phyloP scores from a whole-genome alignment of 1,140 invertebrate species.

The Chlorops oryzae region DNA sequence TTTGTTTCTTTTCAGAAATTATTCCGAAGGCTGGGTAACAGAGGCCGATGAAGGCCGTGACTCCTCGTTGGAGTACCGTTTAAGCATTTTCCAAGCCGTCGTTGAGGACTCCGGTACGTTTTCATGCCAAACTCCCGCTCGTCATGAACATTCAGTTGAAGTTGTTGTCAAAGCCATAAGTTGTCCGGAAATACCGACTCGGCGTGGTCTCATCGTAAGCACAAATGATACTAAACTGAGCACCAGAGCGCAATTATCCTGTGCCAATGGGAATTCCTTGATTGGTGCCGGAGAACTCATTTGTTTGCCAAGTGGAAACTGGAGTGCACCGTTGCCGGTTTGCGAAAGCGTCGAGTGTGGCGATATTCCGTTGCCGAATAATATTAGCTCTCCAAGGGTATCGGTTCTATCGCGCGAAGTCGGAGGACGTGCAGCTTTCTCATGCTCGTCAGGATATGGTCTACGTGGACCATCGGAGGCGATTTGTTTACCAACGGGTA shows the following conservation, averaged over 20 bases:
- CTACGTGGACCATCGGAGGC: constrained; percentile 67
- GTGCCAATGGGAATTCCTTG: constrained; percentile 74
- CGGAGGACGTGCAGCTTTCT: constrained; percentile 70
- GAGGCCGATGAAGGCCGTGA: constrained; percentile 73
- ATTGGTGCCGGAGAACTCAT: constrained; percentile 65
- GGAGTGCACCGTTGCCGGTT: constrained; percentile 71
- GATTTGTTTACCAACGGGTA: constrained; percentile 67
- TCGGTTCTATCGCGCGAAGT: constrained; percentile 67
- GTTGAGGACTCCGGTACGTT: constrained; percentile 75
- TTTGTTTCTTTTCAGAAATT: constrained; percentile 53
- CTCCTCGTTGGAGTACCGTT: constrained; percentile 70
- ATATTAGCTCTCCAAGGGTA: constrained; percentile 57
- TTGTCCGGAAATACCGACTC: constrained; percentile 62
- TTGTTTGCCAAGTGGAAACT: constrained; percentile 76
- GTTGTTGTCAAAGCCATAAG: constrained; percentile 75
- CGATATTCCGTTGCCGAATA: constrained; percentile 54
- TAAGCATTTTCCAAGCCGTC: constrained; percentile 71
- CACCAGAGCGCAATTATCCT: constrained; percentile 66
- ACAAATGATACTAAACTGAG: constrained; percentile 67
- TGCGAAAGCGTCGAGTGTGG: constrained; percentile 79
- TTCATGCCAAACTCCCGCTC: constrained; percentile 72
- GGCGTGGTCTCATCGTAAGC: constrained; percentile 64
- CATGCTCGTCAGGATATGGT: constrained; percentile 74
- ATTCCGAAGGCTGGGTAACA: constrained; percentile 75
- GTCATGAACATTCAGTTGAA: constrained; percentile 71